Conservation (phyloP, 1,140 invertebrate genomes). For the Globodera rostochiensis region DNA sequence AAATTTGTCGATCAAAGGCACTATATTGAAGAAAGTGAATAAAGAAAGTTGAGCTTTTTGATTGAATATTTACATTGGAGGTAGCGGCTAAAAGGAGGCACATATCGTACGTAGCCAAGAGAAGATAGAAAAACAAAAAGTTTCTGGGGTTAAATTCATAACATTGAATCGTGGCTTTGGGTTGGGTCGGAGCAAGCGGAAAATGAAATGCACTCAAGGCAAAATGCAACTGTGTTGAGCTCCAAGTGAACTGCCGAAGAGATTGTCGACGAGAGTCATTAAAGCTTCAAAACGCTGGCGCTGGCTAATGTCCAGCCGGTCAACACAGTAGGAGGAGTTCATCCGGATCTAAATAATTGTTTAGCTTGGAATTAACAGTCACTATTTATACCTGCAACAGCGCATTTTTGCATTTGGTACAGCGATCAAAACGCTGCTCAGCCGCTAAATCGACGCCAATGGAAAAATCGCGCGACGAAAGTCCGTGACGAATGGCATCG, state of each 20-base stretch:
- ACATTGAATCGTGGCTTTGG: too few species aligned
- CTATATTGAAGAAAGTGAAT: too few species aligned
- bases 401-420: constrained; percentile 30
- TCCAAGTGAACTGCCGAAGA: background rate
- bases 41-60: background rate
- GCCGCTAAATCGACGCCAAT: constrained; percentile 39
- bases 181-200: background rate
- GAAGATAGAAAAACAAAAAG: background rate
- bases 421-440: constrained; percentile 39
- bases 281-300: background rate
- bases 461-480: constrained; percentile 26
- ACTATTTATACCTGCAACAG: constrained; percentile 18
- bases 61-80: background rate
- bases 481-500: constrained; percentile 29
- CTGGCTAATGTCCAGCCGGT: background rate
- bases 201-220: background rate
- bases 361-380: background rate
- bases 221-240: background rate
- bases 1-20: constrained; percentile 11
- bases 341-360: constrained; percentile 1
- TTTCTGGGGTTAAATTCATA: background rate
- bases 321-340: background rate
- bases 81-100: background rate
- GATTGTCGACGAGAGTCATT: background rate
- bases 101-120: background rate